These are phyloP conservation scores for Philantomba maxwellii DNA, from an alignment of 2,113 vertebrate species.

Conservation along the genomic window DNA sequence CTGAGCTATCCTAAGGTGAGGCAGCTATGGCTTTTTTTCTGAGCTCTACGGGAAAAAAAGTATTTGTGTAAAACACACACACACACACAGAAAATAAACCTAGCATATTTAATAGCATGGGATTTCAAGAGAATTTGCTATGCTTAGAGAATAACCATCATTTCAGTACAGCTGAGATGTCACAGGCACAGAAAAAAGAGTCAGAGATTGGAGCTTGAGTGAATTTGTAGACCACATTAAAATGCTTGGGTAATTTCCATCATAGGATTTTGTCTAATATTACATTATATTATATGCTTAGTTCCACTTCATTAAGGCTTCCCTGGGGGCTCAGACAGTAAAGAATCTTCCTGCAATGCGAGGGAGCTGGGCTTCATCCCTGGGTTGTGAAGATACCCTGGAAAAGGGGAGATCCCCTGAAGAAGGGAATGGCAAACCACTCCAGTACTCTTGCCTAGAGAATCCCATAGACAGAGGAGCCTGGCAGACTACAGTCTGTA, in stretches of 20 bases:
- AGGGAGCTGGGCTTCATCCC: background rate
- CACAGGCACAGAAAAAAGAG: background rate
- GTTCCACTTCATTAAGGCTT: background rate
- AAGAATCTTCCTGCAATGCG: background rate
- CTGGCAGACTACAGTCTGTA: background rate
- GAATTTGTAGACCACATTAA: background rate
- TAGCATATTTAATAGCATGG: background rate
- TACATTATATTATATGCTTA: background rate
- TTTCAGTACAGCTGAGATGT: background rate
- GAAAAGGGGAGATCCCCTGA: background rate
- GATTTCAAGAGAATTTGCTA: background rate
- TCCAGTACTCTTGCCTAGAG: background rate
- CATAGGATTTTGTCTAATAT: background rate
- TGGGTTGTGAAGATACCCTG: background rate
- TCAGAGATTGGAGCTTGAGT: background rate
- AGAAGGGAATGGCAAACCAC: background rate
- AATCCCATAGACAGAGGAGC: background rate
- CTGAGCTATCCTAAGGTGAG: background rate
- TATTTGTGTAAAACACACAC: background rate
- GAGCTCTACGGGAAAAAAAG: background rate
- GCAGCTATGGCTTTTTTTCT: background rate
- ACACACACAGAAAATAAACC: background rate
- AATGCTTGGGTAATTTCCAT: background rate
- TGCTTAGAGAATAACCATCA: background rate
- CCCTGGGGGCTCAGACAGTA: background rate